These are phyloP conservation scores for Geotria australis DNA, from an alignment of 2,797 vertebrate genomes.

Conservation along the genomic window DNA sequence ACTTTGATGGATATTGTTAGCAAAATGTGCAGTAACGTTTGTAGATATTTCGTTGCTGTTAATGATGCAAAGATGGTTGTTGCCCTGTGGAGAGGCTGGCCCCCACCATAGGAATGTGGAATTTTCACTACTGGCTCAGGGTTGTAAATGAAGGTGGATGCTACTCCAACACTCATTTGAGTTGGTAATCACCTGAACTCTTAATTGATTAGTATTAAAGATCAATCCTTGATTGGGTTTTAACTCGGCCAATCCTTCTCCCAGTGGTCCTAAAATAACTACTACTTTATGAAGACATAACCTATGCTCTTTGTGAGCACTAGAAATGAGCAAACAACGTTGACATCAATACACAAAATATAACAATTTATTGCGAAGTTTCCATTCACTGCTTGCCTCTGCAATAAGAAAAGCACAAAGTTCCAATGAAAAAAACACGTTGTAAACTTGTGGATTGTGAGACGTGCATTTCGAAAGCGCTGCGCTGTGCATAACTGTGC, in stretches of 20 bases:
- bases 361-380: background rate
- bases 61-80: background rate
- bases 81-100: too few relatives aligned
- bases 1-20: background rate
- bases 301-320: too few relatives aligned
- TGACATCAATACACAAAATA: background rate
- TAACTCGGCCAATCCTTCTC: background rate
- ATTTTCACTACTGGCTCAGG: too few relatives aligned
- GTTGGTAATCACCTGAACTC: background rate
- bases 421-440: background rate
- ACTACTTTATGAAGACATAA: too few relatives aligned
- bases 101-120: too few relatives aligned
- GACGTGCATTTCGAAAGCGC: background rate
- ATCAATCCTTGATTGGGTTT: background rate
- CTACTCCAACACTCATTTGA: too few relatives aligned
- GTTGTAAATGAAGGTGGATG: too few relatives aligned
- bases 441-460: background rate
- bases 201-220: background rate
- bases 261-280: background rate
- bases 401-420: background rate
- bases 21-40: background rate
- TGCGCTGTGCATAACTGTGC: background rate
- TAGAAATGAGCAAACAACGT: too few relatives aligned
- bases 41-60: background rate
- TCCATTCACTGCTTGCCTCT: background rate